These are phyloP conservation scores for Paragorgia papillata DNA, from an alignment of 92 coral and sea anemone species.

Conservation along the genomic window DNA sequence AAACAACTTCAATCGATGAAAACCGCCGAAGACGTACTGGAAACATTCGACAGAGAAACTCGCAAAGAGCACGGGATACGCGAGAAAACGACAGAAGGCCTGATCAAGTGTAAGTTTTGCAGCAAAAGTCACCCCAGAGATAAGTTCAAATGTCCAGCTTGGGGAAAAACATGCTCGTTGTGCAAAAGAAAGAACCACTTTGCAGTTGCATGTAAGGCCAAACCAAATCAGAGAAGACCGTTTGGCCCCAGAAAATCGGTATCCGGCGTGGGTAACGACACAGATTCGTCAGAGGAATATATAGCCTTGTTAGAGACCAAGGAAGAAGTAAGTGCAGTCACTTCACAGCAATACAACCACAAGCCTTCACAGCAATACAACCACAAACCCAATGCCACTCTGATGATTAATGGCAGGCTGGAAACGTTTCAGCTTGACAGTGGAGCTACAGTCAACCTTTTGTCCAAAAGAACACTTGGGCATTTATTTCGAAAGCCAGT, in stretches of 20 bases:
- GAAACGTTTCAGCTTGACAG: constrained; percentile 43
- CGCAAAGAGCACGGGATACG: background rate
- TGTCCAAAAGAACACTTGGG: constrained; percentile 28
- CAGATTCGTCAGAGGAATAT: too few species aligned
- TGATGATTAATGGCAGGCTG: constrained; percentile 13
- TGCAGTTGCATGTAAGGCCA: too few species aligned
- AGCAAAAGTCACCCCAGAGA: constrained; percentile 55
- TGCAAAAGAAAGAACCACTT: constrained; percentile 30
- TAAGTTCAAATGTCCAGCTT: constrained; percentile 9
- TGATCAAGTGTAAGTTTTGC: constrained; percentile 43
- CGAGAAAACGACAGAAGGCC: background rate
- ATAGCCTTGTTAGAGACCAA: too few species aligned
- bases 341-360: constrained; percentile 29
- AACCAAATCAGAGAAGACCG: too few species aligned
- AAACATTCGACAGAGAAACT: background rate
- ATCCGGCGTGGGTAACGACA: too few species aligned
- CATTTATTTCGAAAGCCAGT: constrained; percentile 29
- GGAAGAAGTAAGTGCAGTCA: too few species aligned
- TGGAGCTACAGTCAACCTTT: constrained; percentile 55
- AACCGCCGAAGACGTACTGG: background rate
- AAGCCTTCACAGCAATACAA: constrained; percentile 28
- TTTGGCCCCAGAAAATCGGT: too few species aligned
- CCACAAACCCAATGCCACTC: constrained; percentile 12
- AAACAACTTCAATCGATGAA: background rate
- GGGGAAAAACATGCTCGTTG: constrained; percentile 44